Percentiles rank a stretch among this genome's conserved stretches.
These are phyloP conservation scores for Thymallus thymallus DNA, from an alignment of 2,113 vertebrate genomes.

Conservation along the genomic window DNA sequence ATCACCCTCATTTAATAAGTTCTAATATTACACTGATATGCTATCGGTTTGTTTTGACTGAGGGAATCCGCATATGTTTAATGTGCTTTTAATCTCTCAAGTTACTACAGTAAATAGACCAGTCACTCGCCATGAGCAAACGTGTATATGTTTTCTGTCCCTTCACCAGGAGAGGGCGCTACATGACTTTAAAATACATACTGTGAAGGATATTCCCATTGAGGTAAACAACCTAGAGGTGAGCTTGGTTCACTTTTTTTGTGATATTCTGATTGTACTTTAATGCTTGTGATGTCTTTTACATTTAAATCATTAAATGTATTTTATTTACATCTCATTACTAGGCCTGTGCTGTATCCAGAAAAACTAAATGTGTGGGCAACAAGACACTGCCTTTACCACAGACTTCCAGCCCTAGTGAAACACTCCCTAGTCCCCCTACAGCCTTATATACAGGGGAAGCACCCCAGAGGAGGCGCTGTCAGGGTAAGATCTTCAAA, in stretches of 20 bases:
- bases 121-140: not conserved
- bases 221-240: constrained; percentile 63
- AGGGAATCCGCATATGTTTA: no score
- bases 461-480: not conserved
- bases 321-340: not conserved
- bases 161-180: constrained; percentile 65
- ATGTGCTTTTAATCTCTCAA: no score
- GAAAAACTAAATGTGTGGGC: constrained; percentile 19
- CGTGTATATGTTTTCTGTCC: constrained; percentile 9
- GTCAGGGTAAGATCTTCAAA: constrained; percentile 17
- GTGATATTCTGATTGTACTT: no score
- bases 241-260: constrained; percentile 15
- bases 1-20: not conserved
- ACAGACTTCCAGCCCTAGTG: not conserved
- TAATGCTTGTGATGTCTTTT: no score
- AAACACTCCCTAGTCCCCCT: not conserved
- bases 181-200: constrained; percentile 53
- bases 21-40: no score
- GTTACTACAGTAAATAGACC: not conserved
- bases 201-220: constrained; percentile 30
- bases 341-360: constrained; percentile 19
- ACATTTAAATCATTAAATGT: not conserved
- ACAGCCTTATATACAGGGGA: not conserved
- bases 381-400: constrained; percentile 35
- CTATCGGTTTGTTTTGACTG: no score